Conservation (phyloP, 2,888 invertebrate genomes). For the Pimpla rufipes region DNA sequence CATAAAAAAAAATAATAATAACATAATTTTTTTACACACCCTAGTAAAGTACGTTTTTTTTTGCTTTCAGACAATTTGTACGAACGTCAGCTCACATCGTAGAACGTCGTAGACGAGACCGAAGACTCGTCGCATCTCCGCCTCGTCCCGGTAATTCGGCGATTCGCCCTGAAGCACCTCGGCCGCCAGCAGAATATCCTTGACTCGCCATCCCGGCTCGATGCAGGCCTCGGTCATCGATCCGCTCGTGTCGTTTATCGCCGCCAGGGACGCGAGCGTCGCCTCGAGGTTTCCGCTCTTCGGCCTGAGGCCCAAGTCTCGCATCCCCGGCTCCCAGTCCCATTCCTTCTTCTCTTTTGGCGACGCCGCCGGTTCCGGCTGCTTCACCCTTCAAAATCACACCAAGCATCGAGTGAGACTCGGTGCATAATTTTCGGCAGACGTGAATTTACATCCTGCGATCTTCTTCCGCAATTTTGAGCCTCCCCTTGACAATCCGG, state of each 20-base stretch:
- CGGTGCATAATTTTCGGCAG: background rate
- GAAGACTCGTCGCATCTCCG: conserved; percentile 91
- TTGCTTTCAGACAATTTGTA: background rate
- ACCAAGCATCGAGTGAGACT: background rate
- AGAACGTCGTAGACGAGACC: conserved; percentile 91
- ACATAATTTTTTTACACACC: too few species aligned
- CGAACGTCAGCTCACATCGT: conserved; percentile 87
- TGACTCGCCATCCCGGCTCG: conserved; percentile 79
- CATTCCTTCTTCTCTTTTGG: conserved; percentile 66
- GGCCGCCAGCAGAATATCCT: conserved; percentile 80
- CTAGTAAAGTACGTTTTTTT: too few species aligned
- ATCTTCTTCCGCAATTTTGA: background rate
- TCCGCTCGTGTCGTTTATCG: conserved; percentile 68
- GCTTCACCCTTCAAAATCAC: conserved; percentile 36
- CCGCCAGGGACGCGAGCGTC: conserved; percentile 66
- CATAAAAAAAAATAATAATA: too few species aligned
- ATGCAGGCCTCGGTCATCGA: conserved; percentile 79
- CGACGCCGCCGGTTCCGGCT: conserved; percentile 14
- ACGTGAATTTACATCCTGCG: background rate
- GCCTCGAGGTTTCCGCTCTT: conserved; percentile 61
- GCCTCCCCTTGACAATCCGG: background rate
- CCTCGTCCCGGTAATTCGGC: conserved; percentile 86
- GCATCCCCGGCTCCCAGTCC: conserved; percentile 77
- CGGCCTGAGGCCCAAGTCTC: conserved; percentile 68
- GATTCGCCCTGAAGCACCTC: conserved; percentile 73